Conservation (phyloP, 2,797 vertebrate genomes). For the Halcyon badia region DNA sequence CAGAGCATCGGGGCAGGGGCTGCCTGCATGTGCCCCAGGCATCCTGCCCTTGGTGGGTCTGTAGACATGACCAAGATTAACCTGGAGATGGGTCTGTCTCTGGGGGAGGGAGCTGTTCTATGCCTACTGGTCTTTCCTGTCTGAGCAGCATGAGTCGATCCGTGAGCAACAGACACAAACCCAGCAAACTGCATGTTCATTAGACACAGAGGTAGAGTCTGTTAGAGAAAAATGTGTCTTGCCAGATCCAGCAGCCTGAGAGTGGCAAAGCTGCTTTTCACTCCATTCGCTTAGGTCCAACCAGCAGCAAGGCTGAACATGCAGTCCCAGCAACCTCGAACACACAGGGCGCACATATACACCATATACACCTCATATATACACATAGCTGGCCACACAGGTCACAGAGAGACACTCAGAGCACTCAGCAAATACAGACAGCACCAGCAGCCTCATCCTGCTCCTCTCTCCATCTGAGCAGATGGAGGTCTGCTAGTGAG, state of each 20-base stretch:
- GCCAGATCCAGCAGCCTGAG: background rate
- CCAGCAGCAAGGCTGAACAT: background rate
- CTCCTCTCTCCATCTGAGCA: background rate
- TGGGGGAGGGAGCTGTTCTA: background rate
- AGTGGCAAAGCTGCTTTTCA: fast-evolving
- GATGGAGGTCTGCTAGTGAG: background rate
- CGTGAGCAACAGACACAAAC: background rate
- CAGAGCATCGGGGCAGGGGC: background rate
- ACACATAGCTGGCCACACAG: background rate
- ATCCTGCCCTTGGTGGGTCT: background rate
- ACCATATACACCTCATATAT: fast-evolving
- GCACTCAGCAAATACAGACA: background rate
- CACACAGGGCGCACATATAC: no score
- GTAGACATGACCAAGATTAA: background rate
- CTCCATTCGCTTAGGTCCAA: background rate
- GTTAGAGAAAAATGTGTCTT: background rate
- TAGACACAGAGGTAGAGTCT: background rate
- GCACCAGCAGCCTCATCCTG: background rate
- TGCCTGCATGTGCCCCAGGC: background rate
- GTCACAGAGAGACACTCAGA: background rate
- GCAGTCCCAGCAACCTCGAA: background rate
- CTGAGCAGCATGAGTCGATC: fast-evolving
- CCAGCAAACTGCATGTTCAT: background rate
- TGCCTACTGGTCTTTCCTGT: background rate
- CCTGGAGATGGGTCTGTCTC: background rate